These are phyloP conservation scores for Tiaroga cobitis DNA, from an alignment of 2,797 vertebrate species.

Conservation along the genomic window DNA sequence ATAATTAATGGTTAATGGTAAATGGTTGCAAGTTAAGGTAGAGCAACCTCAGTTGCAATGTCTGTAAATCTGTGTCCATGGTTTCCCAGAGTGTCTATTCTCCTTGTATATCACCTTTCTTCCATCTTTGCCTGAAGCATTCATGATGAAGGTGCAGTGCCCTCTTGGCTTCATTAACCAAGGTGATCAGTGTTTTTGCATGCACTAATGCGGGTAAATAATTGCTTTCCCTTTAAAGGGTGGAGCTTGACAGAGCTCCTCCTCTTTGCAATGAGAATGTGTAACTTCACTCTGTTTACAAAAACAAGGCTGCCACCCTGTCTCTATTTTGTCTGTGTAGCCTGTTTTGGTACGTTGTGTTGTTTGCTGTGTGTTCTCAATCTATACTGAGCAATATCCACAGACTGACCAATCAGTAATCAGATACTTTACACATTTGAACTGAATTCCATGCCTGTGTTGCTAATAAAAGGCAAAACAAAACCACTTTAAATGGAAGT, in stretches of 20 bases:
- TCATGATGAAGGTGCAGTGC: neutral
- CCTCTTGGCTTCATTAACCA: constrained; percentile 12
- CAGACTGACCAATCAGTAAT: constrained; percentile 55
- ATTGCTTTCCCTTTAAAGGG: constrained; percentile 52
- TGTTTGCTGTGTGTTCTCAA: constrained; percentile 63
- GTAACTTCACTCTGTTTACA: constrained; percentile 50
- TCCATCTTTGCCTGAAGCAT: neutral
- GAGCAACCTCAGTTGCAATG: neutral
- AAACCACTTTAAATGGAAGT: constrained; percentile 45
- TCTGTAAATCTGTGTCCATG: neutral
- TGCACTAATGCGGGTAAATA: constrained; percentile 50
- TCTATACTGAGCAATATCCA: constrained; percentile 73
- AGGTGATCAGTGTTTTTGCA: constrained; percentile 54
- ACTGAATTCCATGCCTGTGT: constrained; percentile 66
- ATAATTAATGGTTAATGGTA: no score
- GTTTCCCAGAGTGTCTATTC: constrained; percentile 7
- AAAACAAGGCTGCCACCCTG: constrained; percentile 44
- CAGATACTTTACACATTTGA: constrained; percentile 46
- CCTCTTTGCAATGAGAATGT: constrained; percentile 49
- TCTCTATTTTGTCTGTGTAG: constrained; percentile 60
- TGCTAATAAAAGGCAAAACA: constrained; percentile 65
- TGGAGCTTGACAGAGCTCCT: constrained; percentile 19
- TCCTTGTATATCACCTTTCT: neutral
- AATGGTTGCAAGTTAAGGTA: neutral
- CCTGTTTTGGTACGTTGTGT: constrained; percentile 65